These are phyloP conservation scores for Drosophila sechellia DNA, from an alignment of 1,140 invertebrate genomes.

Conservation along the genomic window DNA sequence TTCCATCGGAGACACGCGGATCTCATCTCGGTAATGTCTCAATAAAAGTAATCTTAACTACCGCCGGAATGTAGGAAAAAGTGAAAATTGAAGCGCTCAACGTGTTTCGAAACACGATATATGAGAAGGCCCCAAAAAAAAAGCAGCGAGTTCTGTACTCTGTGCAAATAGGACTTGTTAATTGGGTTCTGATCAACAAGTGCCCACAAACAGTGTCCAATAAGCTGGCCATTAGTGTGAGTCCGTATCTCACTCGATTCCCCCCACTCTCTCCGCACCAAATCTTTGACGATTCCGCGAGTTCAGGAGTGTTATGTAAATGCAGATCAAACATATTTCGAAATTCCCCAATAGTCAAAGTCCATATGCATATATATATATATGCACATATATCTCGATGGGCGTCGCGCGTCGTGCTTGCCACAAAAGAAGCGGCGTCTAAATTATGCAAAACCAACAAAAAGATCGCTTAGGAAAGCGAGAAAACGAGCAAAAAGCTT, in stretches of 20 bases:
- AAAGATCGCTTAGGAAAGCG: slow-evolving; percentile 69
- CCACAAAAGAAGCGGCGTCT: slow-evolving; percentile 60
- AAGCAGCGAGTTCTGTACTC: slow-evolving; percentile 27
- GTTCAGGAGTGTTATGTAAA: slow-evolving; percentile 44
- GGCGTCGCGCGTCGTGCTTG: slow-evolving; percentile 38
- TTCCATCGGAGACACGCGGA: slow-evolving; percentile 41
- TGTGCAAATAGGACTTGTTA: slow-evolving; percentile 66
- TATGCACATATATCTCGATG: neutral
- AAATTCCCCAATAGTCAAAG: slow-evolving; percentile 42
- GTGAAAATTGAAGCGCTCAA: slow-evolving; percentile 31
- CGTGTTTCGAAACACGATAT: slow-evolving; percentile 4
- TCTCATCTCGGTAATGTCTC: slow-evolving; percentile 58
- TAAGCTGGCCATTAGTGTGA: slow-evolving; percentile 14
- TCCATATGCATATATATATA: slow-evolving; percentile 31
- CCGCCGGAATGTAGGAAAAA: slow-evolving; percentile 42
- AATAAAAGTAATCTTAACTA: slow-evolving; percentile 65
- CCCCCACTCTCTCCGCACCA: slow-evolving; percentile 2
- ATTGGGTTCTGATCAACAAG: slow-evolving; percentile 48
- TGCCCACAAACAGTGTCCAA: slow-evolving; percentile 16
- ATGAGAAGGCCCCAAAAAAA: too few relatives aligned
- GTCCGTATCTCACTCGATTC: slow-evolving; percentile 13
- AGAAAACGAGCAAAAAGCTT: slow-evolving; percentile 61
- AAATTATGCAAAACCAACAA: slow-evolving; percentile 73
- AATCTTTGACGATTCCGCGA: slow-evolving; percentile 2
- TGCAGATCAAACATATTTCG: slow-evolving; percentile 59